A percentile compares a stretch with the other conserved stretches of the same genome.
Conservation (phyloP, 2,797 vertebrate species). For the Orestias chungarensis region DNA sequence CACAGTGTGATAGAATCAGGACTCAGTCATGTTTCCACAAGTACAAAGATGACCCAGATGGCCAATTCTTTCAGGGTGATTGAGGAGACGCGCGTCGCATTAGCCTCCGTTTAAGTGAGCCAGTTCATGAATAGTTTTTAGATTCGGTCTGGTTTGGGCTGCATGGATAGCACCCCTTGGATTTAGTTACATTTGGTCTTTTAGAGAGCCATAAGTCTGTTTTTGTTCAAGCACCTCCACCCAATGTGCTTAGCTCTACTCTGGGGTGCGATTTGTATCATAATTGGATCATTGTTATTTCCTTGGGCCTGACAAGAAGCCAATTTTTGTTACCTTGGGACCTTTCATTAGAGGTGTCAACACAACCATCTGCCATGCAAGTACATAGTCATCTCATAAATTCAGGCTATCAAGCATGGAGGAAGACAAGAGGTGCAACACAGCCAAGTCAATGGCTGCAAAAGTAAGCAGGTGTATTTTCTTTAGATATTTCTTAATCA, state of each 20-base stretch:
- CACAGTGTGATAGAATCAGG: constrained; percentile 10
- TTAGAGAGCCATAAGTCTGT: background rate
- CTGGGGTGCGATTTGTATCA: background rate
- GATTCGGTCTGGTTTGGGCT: constrained; percentile 7
- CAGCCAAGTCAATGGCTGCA: background rate
- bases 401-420: background rate
- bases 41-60: background rate
- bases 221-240: background rate
- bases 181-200: background rate
- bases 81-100: background rate
- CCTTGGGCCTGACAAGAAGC: background rate
- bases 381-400: background rate
- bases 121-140: background rate
- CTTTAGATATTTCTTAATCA: background rate
- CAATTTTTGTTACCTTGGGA: background rate
- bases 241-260: background rate
- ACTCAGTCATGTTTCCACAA: constrained; percentile 5
- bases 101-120: background rate
- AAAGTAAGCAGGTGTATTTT: background rate
- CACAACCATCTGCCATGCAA: background rate
- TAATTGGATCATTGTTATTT: background rate
- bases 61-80: background rate
- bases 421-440: background rate
- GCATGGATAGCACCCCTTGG: background rate
- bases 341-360: background rate